Evolutionary conservation across 2,888 invertebrate species (phyloP), one percentile per base, ranked within the genome.

Genomic region (Zygothrica quintamaculata): DNA sequence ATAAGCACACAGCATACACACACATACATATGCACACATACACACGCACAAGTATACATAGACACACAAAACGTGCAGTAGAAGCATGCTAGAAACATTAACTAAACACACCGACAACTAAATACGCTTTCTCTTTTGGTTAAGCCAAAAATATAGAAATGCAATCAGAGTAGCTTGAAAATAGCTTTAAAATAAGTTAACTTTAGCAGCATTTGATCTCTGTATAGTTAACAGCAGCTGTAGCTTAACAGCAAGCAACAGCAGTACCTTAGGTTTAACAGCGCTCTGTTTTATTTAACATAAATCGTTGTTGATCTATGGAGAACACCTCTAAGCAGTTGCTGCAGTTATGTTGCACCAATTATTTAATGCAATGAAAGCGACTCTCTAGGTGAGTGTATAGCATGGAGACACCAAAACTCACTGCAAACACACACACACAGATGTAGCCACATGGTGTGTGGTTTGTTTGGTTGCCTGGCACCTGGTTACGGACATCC

Each of bases 381-480:
- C 25, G 22, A 22, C 3, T n/a, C 31, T 25, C 8, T 9, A n/a
- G 26, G 29, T 29, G 26, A 39, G 60, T 13, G 53, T 46, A 48
- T 51, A 16, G 4, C 18, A 31, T 6, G 55, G 34, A 71, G 55
- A 53, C 48, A 46, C 34, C 50, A 22, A 34, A 22, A 68, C 36
- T 44, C 37, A 15, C 33, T 59, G 67, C 39, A 48, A 52, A 74
- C 74, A 22, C 74, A 57, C 39, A 48, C 52, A 74, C 74, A 22
- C 74, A 57, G 56, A 51, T 47, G 58, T 25, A 33, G 69, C 71
- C 71, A 62, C 71, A 74, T 25, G 69, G 76, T 60, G 59, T 85
- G 86, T 47, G 79, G 86, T 73, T 79, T 82, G 79, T 85, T 84
- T 84, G 77, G 66, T 82, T 74, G 84, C 61, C 85, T 74, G 84